A percentile compares a stretch with the other conserved stretches of the same genome.
These are phyloP conservation scores for Morelia viridis DNA, from an alignment of 2,797 vertebrate species.

Conservation along the genomic window DNA sequence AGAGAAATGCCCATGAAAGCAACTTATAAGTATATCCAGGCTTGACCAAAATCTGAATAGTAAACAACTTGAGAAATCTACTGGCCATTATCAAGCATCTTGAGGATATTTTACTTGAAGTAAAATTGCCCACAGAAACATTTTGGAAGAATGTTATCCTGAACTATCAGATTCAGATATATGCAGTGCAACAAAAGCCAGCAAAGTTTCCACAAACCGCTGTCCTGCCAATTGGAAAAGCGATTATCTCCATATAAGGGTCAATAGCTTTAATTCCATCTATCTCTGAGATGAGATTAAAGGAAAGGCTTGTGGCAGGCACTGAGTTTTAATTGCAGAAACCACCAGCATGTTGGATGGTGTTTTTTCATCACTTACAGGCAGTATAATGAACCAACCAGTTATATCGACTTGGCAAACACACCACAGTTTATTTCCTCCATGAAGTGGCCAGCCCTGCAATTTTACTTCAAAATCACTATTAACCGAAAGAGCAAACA, in stretches of 20 bases:
- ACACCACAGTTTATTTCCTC: neutral
- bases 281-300: neutral
- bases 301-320: conserved; percentile 2
- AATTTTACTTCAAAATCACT: neutral
- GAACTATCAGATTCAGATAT: conserved; percentile 38
- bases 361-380: neutral
- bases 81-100: neutral
- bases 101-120: conserved; percentile 15
- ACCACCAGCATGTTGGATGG: neutral
- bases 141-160: conserved; percentile 30
- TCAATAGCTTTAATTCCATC: too few species aligned
- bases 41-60: neutral
- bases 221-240: too few species aligned
- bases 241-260: too few species aligned
- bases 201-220: neutral
- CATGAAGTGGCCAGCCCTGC: conserved; percentile 11
- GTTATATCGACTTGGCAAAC: neutral
- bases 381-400: neutral
- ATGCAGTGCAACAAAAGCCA: conserved; percentile 18
- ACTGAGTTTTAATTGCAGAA: neutral
- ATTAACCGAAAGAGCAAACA: conserved; percentile 12
- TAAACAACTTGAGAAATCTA: neutral
- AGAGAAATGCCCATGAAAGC: neutral
- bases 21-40: neutral
- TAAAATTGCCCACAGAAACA: conserved; percentile 8